Base-by-base conservation (phyloP, 2,888 invertebrate genomes). In the Apotomis capreana region DNA sequence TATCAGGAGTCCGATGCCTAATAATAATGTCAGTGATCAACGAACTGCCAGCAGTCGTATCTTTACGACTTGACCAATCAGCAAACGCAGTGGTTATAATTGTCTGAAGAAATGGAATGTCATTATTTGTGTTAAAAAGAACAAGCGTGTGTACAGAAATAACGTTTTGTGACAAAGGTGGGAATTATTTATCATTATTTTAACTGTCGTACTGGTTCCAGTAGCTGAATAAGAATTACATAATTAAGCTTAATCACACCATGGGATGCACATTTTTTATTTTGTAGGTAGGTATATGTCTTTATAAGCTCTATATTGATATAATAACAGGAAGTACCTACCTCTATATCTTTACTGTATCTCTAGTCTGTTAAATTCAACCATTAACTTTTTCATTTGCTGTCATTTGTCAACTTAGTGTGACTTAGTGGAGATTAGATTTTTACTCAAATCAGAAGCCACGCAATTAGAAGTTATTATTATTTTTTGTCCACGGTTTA, bases 81-180 rank as follows among this genome's bases (percentile, higher is more conserved):
- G 49, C 51, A 36, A 13, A 58, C 8, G 46, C 58, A n/a, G 40
- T 51, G 73, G 55, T 79, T 78, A 81, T 84, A 87, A 87, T 87
- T 87, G 85, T 77, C 79, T 79, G 80, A 82, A 86, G 85, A 87
- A 88, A 87, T 87, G 83, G 83, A 82, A 81, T 84, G 80, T 74
- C 74, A 78, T 79, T 80, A 80, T 83, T 83, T 78, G 77, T 79
- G 82, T 84, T 86, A 85, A 84, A 83, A 82, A 77, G 77, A 77
- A 86, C 62, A 88, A 84, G 85, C 79, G 78, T 81, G 79, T 79
- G 77, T 68, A 71, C 72, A 68, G 60, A 68, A 71, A 68, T 76
- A 81, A 80, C 76, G 78, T 78, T 77, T 75, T 73, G 75, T 79
- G 78, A 82, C 84, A 87, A 86, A 83, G 84, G 79, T 82, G 84